Base-by-base conservation (phyloP, 1,140 invertebrate genomes). In the Bombus terrestris region DNA sequence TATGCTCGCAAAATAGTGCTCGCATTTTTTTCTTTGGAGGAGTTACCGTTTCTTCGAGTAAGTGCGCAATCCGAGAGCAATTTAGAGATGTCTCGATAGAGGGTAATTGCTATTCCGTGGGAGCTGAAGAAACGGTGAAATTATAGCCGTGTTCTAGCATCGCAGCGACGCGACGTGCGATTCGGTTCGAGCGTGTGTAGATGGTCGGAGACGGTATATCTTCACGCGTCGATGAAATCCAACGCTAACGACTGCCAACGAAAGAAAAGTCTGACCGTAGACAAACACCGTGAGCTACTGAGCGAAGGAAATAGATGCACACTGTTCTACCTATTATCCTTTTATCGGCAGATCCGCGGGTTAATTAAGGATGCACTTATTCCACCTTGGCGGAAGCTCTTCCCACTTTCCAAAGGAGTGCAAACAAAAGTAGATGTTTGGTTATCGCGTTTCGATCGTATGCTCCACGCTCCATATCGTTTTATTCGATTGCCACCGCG, bases 341-440 rank as follows among this genome's bases (percentile, higher is more conserved):
- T 86, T 86, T 89, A 89, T 89, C 87, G 71, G 57, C 57, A 53
- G 83, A 82, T 78, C 43, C 81, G 78, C 47, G 62, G 53, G 39
- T 68, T 83, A 89, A 89, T 89, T 89, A 89, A 89, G 88, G 87
- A 89, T 86, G 87, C 87, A 76, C 87, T 82, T 88, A 82, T 89
- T 86, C 88, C 87, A 83, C 69, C 79, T 62, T 39, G 73, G 64
- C 88, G 88, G 88, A 89, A 89, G 68, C 66, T 72, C 77, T 82
- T 86, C 75, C 87, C 88, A 77, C 83, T 86, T 86, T 76, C 47
- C n/a, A 68, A 76, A 85, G 35, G 76, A 89, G 84, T 64, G 83
- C 79, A 86, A 89, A 89, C 87, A 85, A 79, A 69, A 68, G 64
- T 47, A 39, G 71, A 57, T 28, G 59, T 32, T 62, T 41, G 35